phyloP scores from a whole-genome alignment of 1,140 invertebrate genomes.

The Amphibalanus amphitrite region DNA sequence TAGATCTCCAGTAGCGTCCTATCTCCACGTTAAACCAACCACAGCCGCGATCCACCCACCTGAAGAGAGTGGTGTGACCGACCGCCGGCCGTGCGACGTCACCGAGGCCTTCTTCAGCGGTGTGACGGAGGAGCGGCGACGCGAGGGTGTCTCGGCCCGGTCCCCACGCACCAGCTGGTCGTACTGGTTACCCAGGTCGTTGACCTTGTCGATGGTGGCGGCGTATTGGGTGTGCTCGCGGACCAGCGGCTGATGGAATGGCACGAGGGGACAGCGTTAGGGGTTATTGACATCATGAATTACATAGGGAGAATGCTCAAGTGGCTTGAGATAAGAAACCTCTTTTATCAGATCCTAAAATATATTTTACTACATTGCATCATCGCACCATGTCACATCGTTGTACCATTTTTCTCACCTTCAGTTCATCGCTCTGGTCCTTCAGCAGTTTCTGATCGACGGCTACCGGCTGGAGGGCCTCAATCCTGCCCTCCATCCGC shows the following conservation, averaged over 20 bases:
- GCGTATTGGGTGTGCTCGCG: conserved; percentile 74
- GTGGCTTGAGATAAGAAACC: too few species aligned
- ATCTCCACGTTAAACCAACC: too few species aligned
- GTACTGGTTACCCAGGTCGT: conserved; percentile 69
- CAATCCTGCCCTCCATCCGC: conserved; percentile 49
- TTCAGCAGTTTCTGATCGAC: conserved; percentile 72
- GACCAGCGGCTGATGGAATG: conserved; percentile 47
- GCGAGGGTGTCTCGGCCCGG: conserved; percentile 49
- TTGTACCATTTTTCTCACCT: conserved; percentile 31
- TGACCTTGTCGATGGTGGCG: conserved; percentile 72
- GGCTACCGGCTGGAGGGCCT: conserved; percentile 58
- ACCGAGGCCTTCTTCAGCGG: conserved; percentile 47
- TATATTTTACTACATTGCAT: too few species aligned
- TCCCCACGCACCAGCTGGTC: conserved; percentile 55
- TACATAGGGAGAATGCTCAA: too few species aligned
- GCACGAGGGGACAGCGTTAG: too few species aligned
- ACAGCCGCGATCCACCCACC: too few species aligned
- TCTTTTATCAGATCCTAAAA: too few species aligned
- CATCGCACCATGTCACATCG: too few species aligned
- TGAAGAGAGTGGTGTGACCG: conserved; percentile 4
- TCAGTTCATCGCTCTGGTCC: conserved; percentile 65
- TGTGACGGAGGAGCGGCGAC: conserved; percentile 42
- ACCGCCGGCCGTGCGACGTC: conserved; percentile 17
- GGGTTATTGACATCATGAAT: too few species aligned
- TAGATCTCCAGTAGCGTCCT: too few species aligned